Evolutionary conservation across 1,140 invertebrate species (phyloP).

Genomic region (Heliconius melpomene): DNA sequence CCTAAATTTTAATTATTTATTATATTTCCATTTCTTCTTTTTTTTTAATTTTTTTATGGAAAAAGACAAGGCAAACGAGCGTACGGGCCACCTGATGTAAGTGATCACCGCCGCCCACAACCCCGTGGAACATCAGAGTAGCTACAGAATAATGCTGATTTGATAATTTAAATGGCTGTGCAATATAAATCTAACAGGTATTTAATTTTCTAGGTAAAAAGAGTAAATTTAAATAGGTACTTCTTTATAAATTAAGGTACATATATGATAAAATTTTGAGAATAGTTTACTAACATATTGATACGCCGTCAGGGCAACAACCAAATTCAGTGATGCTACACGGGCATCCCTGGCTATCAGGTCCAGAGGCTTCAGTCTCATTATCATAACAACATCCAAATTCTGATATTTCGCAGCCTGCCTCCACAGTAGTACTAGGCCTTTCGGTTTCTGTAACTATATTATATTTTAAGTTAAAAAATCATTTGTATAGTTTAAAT

Average conservation of each 20-base stretch:
- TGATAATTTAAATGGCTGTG: too few relatives aligned
- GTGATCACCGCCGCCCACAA: too few relatives aligned
- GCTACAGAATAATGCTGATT: too few relatives aligned
- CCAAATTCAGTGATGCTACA: conserved; percentile 89
- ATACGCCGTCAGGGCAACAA: conserved; percentile 93
- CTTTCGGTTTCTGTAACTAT: conserved; percentile 27
- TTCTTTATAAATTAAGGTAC: neutral
- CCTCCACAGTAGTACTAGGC: conserved; percentile 40
- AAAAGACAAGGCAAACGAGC: too few relatives aligned
- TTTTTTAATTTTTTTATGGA: too few relatives aligned
- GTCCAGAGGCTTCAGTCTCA: conserved; percentile 86
- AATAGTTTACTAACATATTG: conserved; percentile 83
- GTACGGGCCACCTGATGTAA: too few relatives aligned
- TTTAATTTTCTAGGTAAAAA: too few relatives aligned
- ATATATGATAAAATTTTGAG: conserved; percentile 25
- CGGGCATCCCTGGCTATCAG: conserved; percentile 87
- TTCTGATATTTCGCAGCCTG: conserved; percentile 40
- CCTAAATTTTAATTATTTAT: too few relatives aligned
- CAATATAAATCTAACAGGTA: too few relatives aligned
- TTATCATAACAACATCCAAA: conserved; percentile 91
- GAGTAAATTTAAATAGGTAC: too few relatives aligned
- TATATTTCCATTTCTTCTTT: too few relatives aligned
- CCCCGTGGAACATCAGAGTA: too few relatives aligned
- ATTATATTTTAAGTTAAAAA: neutral
- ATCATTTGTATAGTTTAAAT: neutral